A percentile compares a stretch with the other conserved stretches of the same genome.
These are phyloP conservation scores for Centropristis striata DNA, from an alignment of 2,113 vertebrate genomes.

Conservation along the genomic window DNA sequence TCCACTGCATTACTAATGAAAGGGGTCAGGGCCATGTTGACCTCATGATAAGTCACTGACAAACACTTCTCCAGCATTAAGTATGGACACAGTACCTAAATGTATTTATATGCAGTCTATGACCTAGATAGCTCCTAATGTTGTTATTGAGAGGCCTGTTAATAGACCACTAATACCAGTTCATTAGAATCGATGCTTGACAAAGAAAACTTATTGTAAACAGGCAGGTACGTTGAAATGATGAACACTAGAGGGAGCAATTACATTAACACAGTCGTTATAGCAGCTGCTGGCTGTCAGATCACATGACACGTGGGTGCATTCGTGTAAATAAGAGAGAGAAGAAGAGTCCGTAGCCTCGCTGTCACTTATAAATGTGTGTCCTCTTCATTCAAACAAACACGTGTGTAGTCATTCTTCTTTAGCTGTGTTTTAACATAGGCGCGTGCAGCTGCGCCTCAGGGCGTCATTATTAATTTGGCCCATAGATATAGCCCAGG, in stretches of 20 bases:
- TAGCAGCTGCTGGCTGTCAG: conserved; percentile 17
- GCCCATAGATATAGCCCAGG: background rate
- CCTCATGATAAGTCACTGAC: background rate
- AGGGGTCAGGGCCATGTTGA: conserved; percentile 13
- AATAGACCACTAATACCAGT: background rate
- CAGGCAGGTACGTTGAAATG: background rate
- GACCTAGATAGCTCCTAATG: background rate
- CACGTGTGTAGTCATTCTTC: background rate
- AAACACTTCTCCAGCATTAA: background rate
- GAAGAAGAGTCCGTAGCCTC: background rate
- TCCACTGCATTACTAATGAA: background rate
- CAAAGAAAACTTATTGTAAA: background rate
- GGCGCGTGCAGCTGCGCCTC: background rate
- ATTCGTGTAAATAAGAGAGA: background rate
- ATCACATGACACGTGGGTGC: conserved; percentile 23
- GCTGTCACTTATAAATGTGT: background rate
- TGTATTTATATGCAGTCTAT: too few relatives aligned
- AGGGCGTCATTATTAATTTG: background rate
- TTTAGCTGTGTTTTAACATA: background rate
- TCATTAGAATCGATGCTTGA: background rate
- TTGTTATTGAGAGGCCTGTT: background rate
- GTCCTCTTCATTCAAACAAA: background rate
- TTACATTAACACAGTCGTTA: conserved; percentile 15
- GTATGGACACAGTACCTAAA: background rate
- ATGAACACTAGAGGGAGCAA: conserved; percentile 63